These are phyloP conservation scores for Dinocampus coccinellae DNA, from an alignment of 2,888 invertebrate genomes.

Conservation along the genomic window DNA sequence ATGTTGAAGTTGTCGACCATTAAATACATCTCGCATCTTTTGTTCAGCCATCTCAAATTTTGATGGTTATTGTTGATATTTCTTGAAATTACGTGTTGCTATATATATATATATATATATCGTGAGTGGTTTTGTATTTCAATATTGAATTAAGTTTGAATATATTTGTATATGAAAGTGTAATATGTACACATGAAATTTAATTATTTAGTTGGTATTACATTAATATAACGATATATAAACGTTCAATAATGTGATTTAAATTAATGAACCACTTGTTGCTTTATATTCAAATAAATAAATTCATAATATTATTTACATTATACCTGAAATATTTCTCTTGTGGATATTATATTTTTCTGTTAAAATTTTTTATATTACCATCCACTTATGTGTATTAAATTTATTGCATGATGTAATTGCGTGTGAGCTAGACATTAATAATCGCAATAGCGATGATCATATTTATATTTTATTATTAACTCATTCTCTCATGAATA, in stretches of 20 bases:
- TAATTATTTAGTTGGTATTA: neutral
- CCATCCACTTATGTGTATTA: neutral
- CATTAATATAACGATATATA: neutral
- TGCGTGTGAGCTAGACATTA: neutral
- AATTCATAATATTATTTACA: no score
- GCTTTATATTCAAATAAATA: neutral
- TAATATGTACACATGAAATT: neutral
- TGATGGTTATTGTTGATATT: no score
- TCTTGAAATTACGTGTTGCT: no score
- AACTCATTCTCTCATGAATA: neutral
- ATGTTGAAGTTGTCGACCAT: no score
- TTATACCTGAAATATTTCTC: no score
- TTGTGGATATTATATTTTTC: no score
- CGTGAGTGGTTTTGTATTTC: neutral
- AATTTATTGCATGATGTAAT: neutral
- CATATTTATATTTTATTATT: neutral
- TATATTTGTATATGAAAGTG: no score
- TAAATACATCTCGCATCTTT: no score
- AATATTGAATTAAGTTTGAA: neutral
- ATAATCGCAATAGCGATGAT: neutral
- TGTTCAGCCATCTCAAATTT: no score
- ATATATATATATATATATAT: neutral
- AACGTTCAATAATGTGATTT: neutral
- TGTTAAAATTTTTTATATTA: no score
- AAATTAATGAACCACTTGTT: neutral